phyloP scores from a whole-genome alignment of 2,113 vertebrate species.

The Rhea americana region DNA sequence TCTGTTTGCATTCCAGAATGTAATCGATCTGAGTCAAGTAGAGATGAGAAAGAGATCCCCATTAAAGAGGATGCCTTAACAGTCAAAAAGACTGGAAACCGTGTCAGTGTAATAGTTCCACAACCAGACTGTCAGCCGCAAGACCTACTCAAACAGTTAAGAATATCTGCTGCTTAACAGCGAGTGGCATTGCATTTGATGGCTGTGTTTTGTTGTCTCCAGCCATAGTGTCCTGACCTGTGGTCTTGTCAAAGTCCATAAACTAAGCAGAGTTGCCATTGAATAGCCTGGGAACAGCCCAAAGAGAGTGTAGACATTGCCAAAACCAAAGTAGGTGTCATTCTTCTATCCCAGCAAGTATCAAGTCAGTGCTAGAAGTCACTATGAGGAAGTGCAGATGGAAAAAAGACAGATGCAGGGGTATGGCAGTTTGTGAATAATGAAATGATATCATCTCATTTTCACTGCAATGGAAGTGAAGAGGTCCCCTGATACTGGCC shows the following conservation, averaged over 20 bases:
- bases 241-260: slow-evolving; percentile 1
- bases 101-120: slow-evolving; percentile 56
- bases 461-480: neutral
- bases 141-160: slow-evolving; percentile 65
- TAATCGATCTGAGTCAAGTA: slow-evolving; percentile 65
- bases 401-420: neutral
- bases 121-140: slow-evolving; percentile 54
- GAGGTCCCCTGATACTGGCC: neutral
- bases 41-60: slow-evolving; percentile 60
- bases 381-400: neutral
- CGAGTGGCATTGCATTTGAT: slow-evolving; percentile 35
- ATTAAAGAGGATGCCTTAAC: slow-evolving; percentile 57
- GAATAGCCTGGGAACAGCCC: neutral
- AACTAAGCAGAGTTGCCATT: neutral
- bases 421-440: neutral
- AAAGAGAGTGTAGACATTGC: neutral
- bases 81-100: slow-evolving; percentile 62
- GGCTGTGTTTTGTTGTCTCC: slow-evolving; percentile 59
- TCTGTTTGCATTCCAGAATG: slow-evolving; percentile 65
- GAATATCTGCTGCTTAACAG: slow-evolving; percentile 50
- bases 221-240: slow-evolving; percentile 44
- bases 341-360: neutral
- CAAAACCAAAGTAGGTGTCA: neutral
- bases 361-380: neutral
- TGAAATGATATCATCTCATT: neutral